Conservation (phyloP, 2,888 invertebrate species). For the Dasypolia templi region DNA sequence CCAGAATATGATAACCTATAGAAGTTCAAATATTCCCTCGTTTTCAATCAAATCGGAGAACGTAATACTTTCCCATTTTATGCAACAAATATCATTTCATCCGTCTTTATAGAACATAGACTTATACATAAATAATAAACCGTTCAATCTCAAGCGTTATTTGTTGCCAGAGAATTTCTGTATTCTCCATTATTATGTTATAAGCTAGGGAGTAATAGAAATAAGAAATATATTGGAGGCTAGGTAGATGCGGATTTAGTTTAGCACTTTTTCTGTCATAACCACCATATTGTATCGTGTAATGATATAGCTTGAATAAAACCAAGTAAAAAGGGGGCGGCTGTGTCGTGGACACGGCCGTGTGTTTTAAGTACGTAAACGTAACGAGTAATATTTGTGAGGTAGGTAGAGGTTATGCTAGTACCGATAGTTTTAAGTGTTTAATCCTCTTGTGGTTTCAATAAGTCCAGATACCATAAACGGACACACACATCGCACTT, state of each 20-base stretch:
- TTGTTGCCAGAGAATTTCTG: constrained; percentile 48
- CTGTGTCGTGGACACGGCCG: no score
- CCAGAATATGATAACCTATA: neutral
- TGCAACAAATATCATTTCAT: constrained; percentile 48
- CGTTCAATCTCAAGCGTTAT: constrained; percentile 56
- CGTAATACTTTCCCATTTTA: constrained; percentile 24
- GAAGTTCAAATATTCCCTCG: neutral
- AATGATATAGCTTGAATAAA: no score
- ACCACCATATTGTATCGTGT: neutral
- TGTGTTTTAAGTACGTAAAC: no score
- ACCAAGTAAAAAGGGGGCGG: no score
- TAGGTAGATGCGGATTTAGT: constrained; percentile 1
- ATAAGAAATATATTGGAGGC: constrained; percentile 28
- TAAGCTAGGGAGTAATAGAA: constrained; percentile 29
- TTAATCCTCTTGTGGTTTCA: no score
- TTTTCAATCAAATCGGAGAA: constrained; percentile 20
- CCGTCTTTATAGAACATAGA: neutral
- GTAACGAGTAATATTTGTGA: no score
- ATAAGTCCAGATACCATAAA: no score
- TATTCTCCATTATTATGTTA: constrained; percentile 36
- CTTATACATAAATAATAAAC: constrained; percentile 51
- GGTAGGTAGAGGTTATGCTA: no score
- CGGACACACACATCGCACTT: no score
- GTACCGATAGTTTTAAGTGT: no score
- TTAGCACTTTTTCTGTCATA: neutral